A percentile compares a stretch with the other conserved stretches of the same genome.
Evolutionary conservation across 2,113 vertebrate species (phyloP).

Genomic region (Corydoras sp.): DNA sequence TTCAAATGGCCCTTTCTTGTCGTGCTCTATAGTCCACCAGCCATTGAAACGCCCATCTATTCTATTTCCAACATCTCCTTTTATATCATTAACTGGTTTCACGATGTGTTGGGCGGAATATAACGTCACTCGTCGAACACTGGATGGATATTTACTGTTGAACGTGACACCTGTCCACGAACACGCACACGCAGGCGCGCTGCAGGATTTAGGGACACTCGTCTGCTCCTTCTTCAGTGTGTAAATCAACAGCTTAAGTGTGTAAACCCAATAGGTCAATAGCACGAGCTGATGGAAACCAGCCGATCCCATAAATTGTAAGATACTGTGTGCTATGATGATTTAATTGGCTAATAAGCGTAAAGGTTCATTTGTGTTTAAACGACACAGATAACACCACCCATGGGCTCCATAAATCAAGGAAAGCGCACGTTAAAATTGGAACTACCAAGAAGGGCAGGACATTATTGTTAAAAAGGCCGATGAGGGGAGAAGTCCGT

Average conservation of each 20-base stretch:
- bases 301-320: conserved; percentile 25
- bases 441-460: conserved; percentile 49
- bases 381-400: conserved; percentile 48
- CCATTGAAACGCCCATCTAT: conserved; percentile 62
- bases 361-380: conserved; percentile 58
- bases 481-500: conserved; percentile 50
- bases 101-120: conserved; percentile 39
- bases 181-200: neutral
- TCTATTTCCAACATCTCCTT: conserved; percentile 65
- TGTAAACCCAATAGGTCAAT: conserved; percentile 31
- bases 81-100: conserved; percentile 59
- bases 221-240: neutral
- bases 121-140: conserved; percentile 32
- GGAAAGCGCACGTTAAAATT: conserved; percentile 54
- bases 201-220: neutral
- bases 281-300: conserved; percentile 20
- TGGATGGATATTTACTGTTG: conserved; percentile 34
- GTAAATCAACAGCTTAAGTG: conserved; percentile 4
- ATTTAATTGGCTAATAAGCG: conserved; percentile 40
- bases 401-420: conserved; percentile 66
- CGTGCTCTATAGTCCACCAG: conserved; percentile 68
- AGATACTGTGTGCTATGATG: conserved; percentile 52
- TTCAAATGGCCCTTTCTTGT: conserved; percentile 74
- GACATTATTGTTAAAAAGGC: conserved; percentile 29
- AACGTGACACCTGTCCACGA: conserved; percentile 34